Base-by-base conservation (phyloP, 2,888 invertebrate species). In the Phalera bucephala region DNA sequence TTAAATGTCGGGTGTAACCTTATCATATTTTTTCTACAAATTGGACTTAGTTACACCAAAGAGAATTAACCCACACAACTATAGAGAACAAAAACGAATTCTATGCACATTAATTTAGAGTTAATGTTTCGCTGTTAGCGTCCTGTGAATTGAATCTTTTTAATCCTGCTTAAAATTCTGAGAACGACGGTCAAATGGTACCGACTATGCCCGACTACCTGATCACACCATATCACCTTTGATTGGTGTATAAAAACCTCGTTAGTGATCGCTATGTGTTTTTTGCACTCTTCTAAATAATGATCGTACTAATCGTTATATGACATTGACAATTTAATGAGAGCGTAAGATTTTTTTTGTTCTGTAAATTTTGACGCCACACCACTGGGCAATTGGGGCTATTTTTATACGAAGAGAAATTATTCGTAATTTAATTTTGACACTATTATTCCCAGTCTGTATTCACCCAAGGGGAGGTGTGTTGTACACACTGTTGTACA, bases 301-400 rank as follows among this genome's bases (percentile, higher is more conserved):
- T 68, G 69, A 64, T 58, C 46, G 42, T 67, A 72, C 76, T 79
- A 85, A 84, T 79, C 79, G 78, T 59, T 84, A 83, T 84, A 83
- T 78, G 81, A 81, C 80, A 73, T 68, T 80, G 81, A 83, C 77
- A 79, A 64, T 73, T 73, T 79, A 75, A 79, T 74, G 64, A 71
- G 65, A 58, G 55, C 33, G 21, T 8, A 13, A 36, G 49, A 38
- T 54, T 61, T 50, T 53, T 53, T 55, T 62, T 29, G 40, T 44
- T 55, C 63, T 29, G 40, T 44, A 41, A 48, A 47, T 63, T 63
- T 63, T 67, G 50, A 65, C 60, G 55, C 14, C 7, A 1, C 1
- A 12, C 14, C 27, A 14, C 14, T 27, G 14, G 3, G 12, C 12
- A 12, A 3, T 36, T 21, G 33, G 22, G 21, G 14, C 27, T n/a